Evolutionary conservation across 2,888 invertebrate species (phyloP).

Genomic region (Liodrosophila aerea): DNA sequence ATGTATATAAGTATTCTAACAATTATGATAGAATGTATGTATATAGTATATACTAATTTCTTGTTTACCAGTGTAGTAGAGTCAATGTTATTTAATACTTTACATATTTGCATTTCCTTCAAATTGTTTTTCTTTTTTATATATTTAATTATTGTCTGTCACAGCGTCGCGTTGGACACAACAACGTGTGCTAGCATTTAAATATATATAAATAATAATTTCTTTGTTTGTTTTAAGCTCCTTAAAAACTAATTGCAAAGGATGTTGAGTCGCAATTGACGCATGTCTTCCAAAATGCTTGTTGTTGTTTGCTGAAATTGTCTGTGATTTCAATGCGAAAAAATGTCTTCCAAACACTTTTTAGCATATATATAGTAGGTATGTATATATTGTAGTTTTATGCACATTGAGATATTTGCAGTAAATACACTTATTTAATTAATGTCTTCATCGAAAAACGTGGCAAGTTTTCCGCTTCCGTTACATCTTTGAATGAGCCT

Average conservation of each 20-base stretch:
- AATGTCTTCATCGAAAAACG: slow-evolving; percentile 60
- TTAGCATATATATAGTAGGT: slow-evolving; percentile 40
- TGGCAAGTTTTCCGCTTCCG: slow-evolving; percentile 22
- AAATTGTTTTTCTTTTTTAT: slow-evolving; percentile 43
- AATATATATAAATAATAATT: slow-evolving; percentile 52
- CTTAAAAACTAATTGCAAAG: slow-evolving; percentile 56
- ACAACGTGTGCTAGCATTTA: slow-evolving; percentile 66
- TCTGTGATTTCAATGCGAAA: slow-evolving; percentile 32
- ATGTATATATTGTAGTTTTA: slow-evolving; percentile 39
- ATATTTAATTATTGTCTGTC: slow-evolving; percentile 82
- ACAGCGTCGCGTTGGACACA: slow-evolving; percentile 81
- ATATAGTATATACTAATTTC: no score
- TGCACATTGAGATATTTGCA: slow-evolving; percentile 62
- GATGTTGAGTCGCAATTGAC: slow-evolving; percentile 61
- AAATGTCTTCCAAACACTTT: slow-evolving; percentile 79
- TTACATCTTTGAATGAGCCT: slow-evolving; percentile 43
- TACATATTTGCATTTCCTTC: slow-evolving; percentile 16
- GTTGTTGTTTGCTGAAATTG: slow-evolving; percentile 69
- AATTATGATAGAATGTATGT: slow-evolving; percentile 12
- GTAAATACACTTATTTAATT: slow-evolving; percentile 75
- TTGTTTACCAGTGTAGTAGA: background rate
- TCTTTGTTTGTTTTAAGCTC: slow-evolving; percentile 40
- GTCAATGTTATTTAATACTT: slow-evolving; percentile 14
- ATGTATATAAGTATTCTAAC: background rate
- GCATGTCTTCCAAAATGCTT: slow-evolving; percentile 79